These are phyloP conservation scores for Corythaixoides concolor DNA, from an alignment of 2,113 vertebrate species.

Conservation along the genomic window DNA sequence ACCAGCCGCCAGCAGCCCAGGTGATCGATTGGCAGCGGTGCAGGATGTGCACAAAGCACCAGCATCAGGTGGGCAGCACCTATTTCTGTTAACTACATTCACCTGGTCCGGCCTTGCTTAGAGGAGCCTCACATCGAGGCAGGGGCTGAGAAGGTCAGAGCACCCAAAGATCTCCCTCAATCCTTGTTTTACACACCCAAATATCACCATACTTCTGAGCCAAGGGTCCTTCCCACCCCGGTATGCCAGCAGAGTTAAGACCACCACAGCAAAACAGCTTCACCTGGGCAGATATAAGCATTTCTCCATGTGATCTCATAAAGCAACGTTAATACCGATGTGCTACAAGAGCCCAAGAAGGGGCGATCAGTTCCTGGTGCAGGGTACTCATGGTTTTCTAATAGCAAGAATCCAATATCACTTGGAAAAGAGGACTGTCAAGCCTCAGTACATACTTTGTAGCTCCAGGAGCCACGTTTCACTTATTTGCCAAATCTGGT, in stretches of 20 bases:
- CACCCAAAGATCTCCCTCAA: neutral
- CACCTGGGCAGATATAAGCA: neutral
- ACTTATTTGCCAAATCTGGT: slow-evolving; percentile 15
- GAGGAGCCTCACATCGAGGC: accelerated
- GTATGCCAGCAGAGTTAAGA: neutral
- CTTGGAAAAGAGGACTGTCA: neutral
- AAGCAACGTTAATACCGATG: neutral
- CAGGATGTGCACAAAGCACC: accelerated
- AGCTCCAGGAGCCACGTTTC: slow-evolving; percentile 13
- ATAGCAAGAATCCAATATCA: slow-evolving; percentile 49
- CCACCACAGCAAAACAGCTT: neutral
- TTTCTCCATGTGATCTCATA: neutral
- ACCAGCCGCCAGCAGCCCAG: accelerated
- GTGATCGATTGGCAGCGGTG: accelerated
- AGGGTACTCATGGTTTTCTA: slow-evolving; percentile 2
- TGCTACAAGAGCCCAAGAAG: neutral
- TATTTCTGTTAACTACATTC: neutral
- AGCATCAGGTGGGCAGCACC: neutral
- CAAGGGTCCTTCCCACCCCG: neutral
- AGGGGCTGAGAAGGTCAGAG: neutral
- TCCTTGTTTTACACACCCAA: too few relatives aligned
- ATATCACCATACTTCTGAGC: neutral
- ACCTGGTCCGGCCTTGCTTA: neutral
- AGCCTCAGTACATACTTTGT: neutral
- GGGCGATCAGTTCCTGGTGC: neutral